These are phyloP conservation scores for Drosophila subpulchrella DNA, from an alignment of 1,140 invertebrate species.

Conservation along the genomic window DNA sequence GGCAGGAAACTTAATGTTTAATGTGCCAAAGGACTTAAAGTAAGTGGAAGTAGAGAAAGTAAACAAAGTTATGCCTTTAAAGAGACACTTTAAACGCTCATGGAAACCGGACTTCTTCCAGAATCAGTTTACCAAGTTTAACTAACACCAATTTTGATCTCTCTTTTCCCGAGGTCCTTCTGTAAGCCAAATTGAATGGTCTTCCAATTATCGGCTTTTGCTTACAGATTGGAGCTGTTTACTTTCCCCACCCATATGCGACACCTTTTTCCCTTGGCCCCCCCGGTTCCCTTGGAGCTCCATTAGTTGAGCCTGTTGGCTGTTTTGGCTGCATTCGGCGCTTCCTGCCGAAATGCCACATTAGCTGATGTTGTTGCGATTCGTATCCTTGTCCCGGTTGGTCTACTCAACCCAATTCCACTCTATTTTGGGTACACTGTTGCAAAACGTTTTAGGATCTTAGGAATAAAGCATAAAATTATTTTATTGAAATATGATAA, in stretches of 20 bases:
- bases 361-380: conserved; percentile 55
- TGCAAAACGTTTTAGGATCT: background rate
- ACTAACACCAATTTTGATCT: background rate
- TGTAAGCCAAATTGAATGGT: conserved; percentile 22
- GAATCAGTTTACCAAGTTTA: background rate
- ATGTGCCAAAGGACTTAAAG: background rate
- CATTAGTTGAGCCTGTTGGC: conserved; percentile 50
- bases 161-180: no score
- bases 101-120: background rate
- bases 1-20: conserved; percentile 3
- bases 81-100: background rate
- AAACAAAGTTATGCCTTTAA: background rate
- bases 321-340: conserved; percentile 33
- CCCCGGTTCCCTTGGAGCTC: conserved; percentile 6
- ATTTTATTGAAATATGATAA: background rate
- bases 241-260: background rate
- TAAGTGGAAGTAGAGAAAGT: background rate
- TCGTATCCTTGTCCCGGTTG: conserved; percentile 27
- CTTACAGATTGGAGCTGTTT: conserved; percentile 14
- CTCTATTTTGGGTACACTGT: conserved; percentile 12
- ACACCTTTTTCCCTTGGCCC: background rate
- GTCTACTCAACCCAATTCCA: conserved; percentile 25
- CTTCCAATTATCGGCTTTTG: conserved; percentile 40
- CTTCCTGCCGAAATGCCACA: conserved; percentile 65
- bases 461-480: no score